These are phyloP conservation scores for Acanthis flammea DNA, from an alignment of 2,797 vertebrate species.

Conservation along the genomic window DNA sequence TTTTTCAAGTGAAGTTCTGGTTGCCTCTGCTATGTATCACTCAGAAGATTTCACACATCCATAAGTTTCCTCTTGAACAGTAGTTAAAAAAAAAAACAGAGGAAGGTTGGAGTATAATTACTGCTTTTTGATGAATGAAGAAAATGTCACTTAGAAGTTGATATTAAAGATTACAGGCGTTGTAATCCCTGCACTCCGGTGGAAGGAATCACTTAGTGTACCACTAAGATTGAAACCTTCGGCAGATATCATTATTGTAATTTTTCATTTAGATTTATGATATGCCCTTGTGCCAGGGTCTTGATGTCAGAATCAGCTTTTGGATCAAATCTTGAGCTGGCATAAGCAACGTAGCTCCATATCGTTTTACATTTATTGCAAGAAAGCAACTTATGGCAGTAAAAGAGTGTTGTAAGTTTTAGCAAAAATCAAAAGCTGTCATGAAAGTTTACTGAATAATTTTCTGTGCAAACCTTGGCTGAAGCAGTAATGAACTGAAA, in stretches of 20 bases:
- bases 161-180: neutral
- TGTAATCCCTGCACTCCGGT: neutral
- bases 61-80: neutral
- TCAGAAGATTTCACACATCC: neutral
- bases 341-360: neutral
- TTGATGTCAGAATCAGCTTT: slow-evolving; percentile 26
- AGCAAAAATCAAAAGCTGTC: slow-evolving; percentile 48
- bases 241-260: neutral
- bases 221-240: neutral
- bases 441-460: slow-evolving; percentile 47
- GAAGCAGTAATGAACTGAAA: slow-evolving; percentile 23
- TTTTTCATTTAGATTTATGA: neutral
- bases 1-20: neutral
- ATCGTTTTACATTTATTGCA: slow-evolving; percentile 42
- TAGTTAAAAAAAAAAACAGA: neutral
- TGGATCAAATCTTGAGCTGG: slow-evolving; percentile 12
- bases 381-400: slow-evolving; percentile 47
- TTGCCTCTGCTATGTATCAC: neutral
- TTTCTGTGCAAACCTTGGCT: slow-evolving; percentile 4
- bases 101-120: neutral
- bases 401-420: slow-evolving; percentile 32
- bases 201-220: neutral
- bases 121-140: neutral
- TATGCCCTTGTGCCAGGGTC: slow-evolving; percentile 20
- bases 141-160: neutral